phyloP scores from a whole-genome alignment of 2,113 vertebrate genomes.

The Otus sunia region DNA sequence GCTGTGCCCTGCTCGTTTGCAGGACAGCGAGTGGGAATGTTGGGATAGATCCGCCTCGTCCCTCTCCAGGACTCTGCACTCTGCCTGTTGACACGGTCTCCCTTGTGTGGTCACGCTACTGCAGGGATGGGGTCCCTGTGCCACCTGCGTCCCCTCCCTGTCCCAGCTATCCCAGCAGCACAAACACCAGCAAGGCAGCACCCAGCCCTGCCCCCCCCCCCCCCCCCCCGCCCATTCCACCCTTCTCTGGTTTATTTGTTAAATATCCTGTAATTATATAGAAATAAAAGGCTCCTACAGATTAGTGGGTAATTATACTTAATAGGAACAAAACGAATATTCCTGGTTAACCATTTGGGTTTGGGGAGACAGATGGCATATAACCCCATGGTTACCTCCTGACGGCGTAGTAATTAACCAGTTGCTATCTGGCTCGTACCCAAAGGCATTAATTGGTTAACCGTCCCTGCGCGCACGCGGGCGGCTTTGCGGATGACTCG shows the following conservation, averaged over 20 bases:
- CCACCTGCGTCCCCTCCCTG: accelerated
- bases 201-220: not conserved
- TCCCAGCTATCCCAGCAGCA: not conserved
- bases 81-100: accelerated
- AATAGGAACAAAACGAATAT: conserved; percentile 78
- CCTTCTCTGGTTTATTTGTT: conserved; percentile 49
- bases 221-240: accelerated
- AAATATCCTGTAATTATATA: conserved; percentile 72
- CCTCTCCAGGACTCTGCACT: not conserved
- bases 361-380: conserved; percentile 65
- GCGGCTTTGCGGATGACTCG: not conserved
- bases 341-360: conserved; percentile 72
- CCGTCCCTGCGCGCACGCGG: not conserved
- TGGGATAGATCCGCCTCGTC: not conserved
- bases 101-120: too few relatives aligned
- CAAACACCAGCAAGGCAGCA: not conserved
- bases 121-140: too few relatives aligned
- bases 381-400: conserved; percentile 53
- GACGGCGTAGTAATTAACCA: conserved; percentile 41
- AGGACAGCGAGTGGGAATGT: accelerated
- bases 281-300: conserved; percentile 73
- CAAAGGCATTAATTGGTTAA: conserved; percentile 63
- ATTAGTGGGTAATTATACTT: conserved; percentile 74
- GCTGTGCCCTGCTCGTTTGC: not conserved
- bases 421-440: conserved; percentile 53